phyloP scores from a whole-genome alignment of 2,113 vertebrate species.

The Tympanuchus pallidicinctus region DNA sequence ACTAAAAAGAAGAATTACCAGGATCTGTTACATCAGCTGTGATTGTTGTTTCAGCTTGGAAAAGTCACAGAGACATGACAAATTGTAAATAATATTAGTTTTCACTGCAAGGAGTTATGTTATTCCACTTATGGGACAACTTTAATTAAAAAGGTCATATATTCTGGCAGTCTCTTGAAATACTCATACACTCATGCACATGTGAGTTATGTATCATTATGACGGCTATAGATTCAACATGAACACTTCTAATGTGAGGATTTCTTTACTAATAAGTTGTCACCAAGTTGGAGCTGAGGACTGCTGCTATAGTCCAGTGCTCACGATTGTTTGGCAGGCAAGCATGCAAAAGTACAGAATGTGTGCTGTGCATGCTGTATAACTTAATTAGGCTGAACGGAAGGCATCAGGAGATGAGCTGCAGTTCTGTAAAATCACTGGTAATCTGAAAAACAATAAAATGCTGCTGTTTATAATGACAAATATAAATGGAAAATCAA shows the following conservation, averaged over 20 bases:
- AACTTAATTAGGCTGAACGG: neutral
- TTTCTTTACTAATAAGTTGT: neutral
- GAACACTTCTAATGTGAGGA: neutral
- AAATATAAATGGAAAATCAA: neutral
- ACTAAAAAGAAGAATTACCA: neutral
- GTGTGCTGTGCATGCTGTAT: neutral
- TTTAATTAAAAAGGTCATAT: neutral
- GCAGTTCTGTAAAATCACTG: neutral
- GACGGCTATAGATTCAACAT: neutral
- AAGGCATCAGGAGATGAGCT: neutral
- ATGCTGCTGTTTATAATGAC: neutral
- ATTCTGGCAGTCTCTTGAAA: neutral
- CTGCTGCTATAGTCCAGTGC: neutral
- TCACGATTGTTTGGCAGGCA: accelerated
- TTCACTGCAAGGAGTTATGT: neutral
- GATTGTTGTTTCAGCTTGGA: neutral
- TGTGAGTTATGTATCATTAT: neutral
- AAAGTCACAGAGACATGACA: neutral
- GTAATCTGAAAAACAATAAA: neutral
- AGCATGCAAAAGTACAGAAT: neutral
- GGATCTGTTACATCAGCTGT: neutral
- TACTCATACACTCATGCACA: neutral
- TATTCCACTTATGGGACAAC: neutral
- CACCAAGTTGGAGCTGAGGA: neutral
- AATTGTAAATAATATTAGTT: neutral